Evolutionary conservation across 2,888 invertebrate genomes (phyloP), one percentile per base, ranked within the genome.

Genomic region (Subacronicta megacephala): DNA sequence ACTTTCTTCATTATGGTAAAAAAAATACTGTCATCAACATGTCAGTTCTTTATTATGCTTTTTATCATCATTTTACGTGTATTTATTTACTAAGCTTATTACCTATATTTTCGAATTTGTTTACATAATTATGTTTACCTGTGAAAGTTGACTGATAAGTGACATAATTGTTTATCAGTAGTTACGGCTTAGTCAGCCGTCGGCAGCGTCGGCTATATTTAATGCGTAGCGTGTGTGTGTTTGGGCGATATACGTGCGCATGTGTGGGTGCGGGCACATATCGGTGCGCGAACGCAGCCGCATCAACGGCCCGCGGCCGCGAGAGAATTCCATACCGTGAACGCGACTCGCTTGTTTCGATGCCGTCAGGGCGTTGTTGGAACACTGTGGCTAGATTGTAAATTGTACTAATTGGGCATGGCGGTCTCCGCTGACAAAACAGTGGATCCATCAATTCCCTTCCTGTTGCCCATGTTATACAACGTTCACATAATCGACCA

Each of bases 331-430:
- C 82, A 87, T 87, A 90, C 83, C 89, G 91, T 90, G 93, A 92
- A 90, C 92, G 90, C 90, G 86, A 83, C 89, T 87, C 78, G 86
- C 83, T 88, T 87, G 90, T 89, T 90, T 87, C 88, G 84, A 90
- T 89, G 87, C 89, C 88, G 92, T 90, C 90, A 90, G 90, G 89
- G 89, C 89, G 89, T 85, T 84, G 83, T 89, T 87, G 86, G 86
- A 87, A 88, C 85, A 85, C 85, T 89, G 89, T 88, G 89, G 80
- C 77, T 76, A 83, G 83, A 84, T 90, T 90, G 88, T 93, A 90
- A 93, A 93, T 92, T 92, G 88, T 90, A 87, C 92, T 93, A 93
- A 93, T 93, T 92, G 90, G 88, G 85, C 77, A 90, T 91, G 90
- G 90, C 92, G 91, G 90, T 85, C 88, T 88, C 75, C 77, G 82